Evolutionary conservation across 2,888 invertebrate genomes (phyloP), one percentile per base, ranked within the genome.

Genomic region (Limenitis camilla): DNA sequence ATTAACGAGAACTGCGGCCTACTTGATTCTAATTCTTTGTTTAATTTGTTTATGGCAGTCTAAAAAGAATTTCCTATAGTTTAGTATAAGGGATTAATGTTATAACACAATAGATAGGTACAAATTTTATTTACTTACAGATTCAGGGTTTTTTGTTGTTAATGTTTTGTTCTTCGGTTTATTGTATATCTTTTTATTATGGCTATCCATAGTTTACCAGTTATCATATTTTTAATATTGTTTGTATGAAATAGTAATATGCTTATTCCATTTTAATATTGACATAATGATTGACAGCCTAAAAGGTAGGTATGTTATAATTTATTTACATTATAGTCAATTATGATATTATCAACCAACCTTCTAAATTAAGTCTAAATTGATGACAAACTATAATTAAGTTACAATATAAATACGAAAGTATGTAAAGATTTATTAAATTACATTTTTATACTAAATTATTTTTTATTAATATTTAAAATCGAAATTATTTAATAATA

Each of bases 1-100:
- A 82, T 64, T 49, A 88, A 64, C 4, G 87, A 79, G 45, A 74
- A 80, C 32, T 67, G 53, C 6, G 69, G 69, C 60, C 68, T 67
- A 29, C 49, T 30, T 5, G 42, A 41, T 30, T 58, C 53, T 27
- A 39, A 47, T 43, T 43, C 42, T 43, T 9, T 27, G 6, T 47
- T 45, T 38, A 35, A 49, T 10, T 41, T 45, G n/a, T 51, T 46
- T 30, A 30, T 41, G 8, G 32, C n/a, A 27, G 49, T 55, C 60
- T 60, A 46, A 31, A 61, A 60, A 35, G 27, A 29, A 32, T 19
- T 4, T 7, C 0, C 6, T 31, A 10, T 43, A 3, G 7, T 10
- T 11, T 8, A 8, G 1, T 9, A 33, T 7, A 19, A 8, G 32
- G 4, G n/a, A 19, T 19, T 19, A 19, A 19, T 19, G n/a, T n/a